Base-by-base conservation (phyloP, 2,113 vertebrate species). In the Pelecanus crispus region DNA sequence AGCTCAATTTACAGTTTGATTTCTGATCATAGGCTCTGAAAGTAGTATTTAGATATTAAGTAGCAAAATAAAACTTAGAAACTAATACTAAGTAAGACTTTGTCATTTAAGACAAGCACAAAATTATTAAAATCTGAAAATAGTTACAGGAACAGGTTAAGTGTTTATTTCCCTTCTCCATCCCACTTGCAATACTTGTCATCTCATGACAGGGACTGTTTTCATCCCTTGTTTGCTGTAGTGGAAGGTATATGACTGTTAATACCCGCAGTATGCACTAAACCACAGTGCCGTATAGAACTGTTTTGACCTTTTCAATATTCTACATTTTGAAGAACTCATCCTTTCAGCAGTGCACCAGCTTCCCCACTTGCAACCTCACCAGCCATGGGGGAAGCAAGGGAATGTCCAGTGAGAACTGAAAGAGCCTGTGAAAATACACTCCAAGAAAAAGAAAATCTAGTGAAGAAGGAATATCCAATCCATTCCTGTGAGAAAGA, bases 261-360 rank as follows among this genome's bases (percentile, higher is more conserved):
- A 94, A 92, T 91, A 34, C 31, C 52, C 3, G 4, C 52, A 45
- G 44, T 1, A 26, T 13, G 66, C 32, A 44, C 52, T 36, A 45
- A 80, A 42, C 45, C 86, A 73, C 58, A 24, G 19, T 10, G 59
- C 84, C 77, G 36, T 73, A 75, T 14, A 53, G 70, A 71, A 78
- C 31, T 74, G 22, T 14, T 96, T 26, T 92, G 91, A 96, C 94
- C 93, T 97, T 97, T 96, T 90, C 84, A 88, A 40, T 65, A 86
- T 88, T 95, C 78, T 62, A 8, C 45, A 55, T 66, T 85, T 68
- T 84, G 81, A 93, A 96, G 78, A 66, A 56, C 56, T 95, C 92
- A 78, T 49, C 74, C 74, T 91, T 81, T 55, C 74, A 90, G 34
- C 67, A 86, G 34, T 29, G 22, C 47, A 62, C n/a, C 70, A 62